Conservation (phyloP, 1,140 invertebrate species). For the Frieseomelitta varia region DNA sequence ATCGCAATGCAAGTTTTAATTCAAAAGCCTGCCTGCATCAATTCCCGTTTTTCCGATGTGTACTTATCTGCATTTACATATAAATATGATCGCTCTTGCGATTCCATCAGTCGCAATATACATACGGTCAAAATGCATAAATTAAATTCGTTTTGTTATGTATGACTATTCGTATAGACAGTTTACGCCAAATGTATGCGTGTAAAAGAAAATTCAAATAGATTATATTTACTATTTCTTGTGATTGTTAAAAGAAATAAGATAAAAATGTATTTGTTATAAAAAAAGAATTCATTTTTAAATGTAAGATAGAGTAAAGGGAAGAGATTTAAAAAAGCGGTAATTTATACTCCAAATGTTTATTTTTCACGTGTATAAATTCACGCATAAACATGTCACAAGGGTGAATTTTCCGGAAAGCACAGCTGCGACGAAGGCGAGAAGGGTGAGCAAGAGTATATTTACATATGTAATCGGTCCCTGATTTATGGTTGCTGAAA, state of each 20-base stretch:
- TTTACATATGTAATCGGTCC: conserved; percentile 67
- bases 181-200: neutral
- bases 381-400: conserved; percentile 53
- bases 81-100: conserved; percentile 56
- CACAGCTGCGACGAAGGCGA: conserved; percentile 48
- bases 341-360: neutral
- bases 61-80: conserved; percentile 58
- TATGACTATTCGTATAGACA: conserved; percentile 12
- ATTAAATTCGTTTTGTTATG: conserved; percentile 52
- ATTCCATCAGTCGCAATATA: conserved; percentile 48
- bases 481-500: conserved; percentile 61
- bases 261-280: neutral
- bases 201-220: neutral
- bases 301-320: neutral
- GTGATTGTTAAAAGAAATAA: neutral
- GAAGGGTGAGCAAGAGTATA: conserved; percentile 51
- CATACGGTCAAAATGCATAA: conserved; percentile 57
- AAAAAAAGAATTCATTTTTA: neutral
- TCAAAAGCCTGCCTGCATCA: conserved; percentile 2
- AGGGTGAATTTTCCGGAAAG: conserved; percentile 47
- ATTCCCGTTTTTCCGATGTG: conserved; percentile 33
- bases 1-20: conserved; percentile 42
- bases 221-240: neutral
- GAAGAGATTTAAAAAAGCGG: too few relatives aligned
- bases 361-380: conserved; percentile 35